phyloP scores from a whole-genome alignment of 1,140 invertebrate genomes.

The Aphaenogaster ashmeadi region DNA sequence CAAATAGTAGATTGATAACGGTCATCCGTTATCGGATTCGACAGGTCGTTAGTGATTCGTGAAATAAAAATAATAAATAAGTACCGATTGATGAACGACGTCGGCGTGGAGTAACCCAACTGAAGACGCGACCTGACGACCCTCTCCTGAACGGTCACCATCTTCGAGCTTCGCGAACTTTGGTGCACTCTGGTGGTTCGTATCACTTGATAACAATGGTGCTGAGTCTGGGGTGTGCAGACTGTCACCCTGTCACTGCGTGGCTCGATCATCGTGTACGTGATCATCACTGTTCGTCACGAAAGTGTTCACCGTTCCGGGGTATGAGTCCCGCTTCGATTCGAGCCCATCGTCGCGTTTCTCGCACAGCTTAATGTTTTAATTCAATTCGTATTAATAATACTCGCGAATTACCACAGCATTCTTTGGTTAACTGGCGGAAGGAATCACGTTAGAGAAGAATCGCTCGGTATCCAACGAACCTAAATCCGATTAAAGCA shows the following conservation, averaged over 20 bases:
- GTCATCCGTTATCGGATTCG: not conserved
- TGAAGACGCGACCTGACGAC: constrained; percentile 86
- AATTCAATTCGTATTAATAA: constrained; percentile 6
- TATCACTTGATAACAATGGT: constrained; percentile 85
- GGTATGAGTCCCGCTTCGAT: constrained; percentile 8
- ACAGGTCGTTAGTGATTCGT: constrained; percentile 6
- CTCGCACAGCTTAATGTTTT: constrained; percentile 1
- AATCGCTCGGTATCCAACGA: constrained; percentile 79
- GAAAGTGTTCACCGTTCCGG: constrained; percentile 51
- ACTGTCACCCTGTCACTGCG: constrained; percentile 76
- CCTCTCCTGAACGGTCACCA: constrained; percentile 86
- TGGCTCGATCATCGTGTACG: constrained; percentile 85
- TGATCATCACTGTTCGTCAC: constrained; percentile 68
- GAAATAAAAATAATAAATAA: constrained; percentile 57
- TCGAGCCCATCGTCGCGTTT: constrained; percentile 33
- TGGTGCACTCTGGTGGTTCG: constrained; percentile 85
- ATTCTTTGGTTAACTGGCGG: constrained; percentile 71
- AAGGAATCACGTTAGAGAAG: constrained; percentile 69
- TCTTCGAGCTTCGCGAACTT: constrained; percentile 80
- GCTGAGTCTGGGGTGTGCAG: constrained; percentile 74
- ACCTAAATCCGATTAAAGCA: constrained; percentile 66
- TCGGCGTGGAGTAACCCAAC: constrained; percentile 86
- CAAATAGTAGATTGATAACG: not conserved
- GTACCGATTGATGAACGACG: constrained; percentile 86
- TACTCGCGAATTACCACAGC: constrained; percentile 34